Base-by-base conservation (phyloP, 2,888 invertebrate genomes). In the Scaptomyza caliginosa region DNA sequence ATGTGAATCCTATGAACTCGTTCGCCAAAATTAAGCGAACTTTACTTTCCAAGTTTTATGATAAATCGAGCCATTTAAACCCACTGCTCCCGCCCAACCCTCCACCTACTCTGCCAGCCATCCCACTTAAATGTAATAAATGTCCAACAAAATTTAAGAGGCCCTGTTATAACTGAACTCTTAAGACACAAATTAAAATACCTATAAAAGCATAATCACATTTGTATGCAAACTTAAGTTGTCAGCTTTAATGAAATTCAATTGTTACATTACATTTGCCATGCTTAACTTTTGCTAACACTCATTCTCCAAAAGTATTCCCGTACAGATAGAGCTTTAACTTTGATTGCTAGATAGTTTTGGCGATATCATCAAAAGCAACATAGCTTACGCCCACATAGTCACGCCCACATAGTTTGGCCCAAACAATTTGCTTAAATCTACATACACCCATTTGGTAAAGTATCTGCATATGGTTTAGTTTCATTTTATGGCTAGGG, bases 1-100 rank as follows among this genome's bases (percentile, higher is more conserved):
- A 74, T 74, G 59, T 32, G 64, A 68, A 58, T 51, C 43, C 51
- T 64, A 50, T 48, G 50, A 40, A 19, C 56, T 32, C 57, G n/a
- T 32, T 54, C 13, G 57, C 30, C 56, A 62, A 58, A 52, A 34
- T 51, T 32, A 30, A 42, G 34, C 38, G 4, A 34, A 52, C 30
- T 52, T 56, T 39, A n/a, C 24, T 38, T 54, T 60, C 50, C 50
- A 55, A 40, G 30, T 23, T 30, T 8, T n/a, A 28, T 45, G 28
- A 45, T 28, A 19, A 45, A 45, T 45, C 19, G 17, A 45, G 19
- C 8, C 45, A 19, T 7, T 43, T 26, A 26, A 11, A 7, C 7
- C 4, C n/a, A n/a, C n/a, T n/a, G n/a, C n/a, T n/a, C n/a, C n/a
- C n/a, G n/a, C n/a, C n/a, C n/a, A n/a, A n/a, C n/a, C n/a, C n/a